Base-by-base conservation (phyloP, 2,888 invertebrate species). In the Lydus trimaculatus region DNA sequence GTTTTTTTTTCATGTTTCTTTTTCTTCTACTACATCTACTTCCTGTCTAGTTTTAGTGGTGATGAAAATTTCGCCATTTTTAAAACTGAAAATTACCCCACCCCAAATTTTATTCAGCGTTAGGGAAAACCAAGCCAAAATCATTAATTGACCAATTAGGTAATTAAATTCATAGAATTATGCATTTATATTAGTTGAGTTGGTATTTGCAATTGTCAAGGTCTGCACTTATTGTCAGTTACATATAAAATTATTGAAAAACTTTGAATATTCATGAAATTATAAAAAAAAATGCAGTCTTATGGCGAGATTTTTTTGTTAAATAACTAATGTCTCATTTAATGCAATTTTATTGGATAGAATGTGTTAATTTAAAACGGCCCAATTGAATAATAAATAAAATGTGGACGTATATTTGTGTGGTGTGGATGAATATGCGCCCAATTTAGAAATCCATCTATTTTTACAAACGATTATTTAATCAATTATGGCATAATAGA, bases 1-100 rank as follows among this genome's bases (percentile, higher is more conserved):
- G 23, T 77, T 75, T 78, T 75, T 69, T 71, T 62, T 72, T 75
- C 75, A 76, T 80, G 75, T 81, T 79, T 76, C 80, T 80, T 79
- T 79, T 77, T 73, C 72, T 20, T 25, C 43, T 17, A 43, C 52
- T 52, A 23, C 23, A 52, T 13, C 20, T 23, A 48, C 48, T 48
- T 20, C 20, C 20, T 11, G 11, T 48, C 20, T 13, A 48, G 20
- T 48, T 48, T 48, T 48, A 20, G 20, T 17, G 6, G 8, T 48
- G 48, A 9, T 48, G 72, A 75, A 75, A 80, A 80, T 74, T 78
- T 78, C 79, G 78, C 78, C 79, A 75, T 75, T 77, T 76, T 58
- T 61, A 58, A 33, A 25, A 7, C 25, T 31, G 25, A 33, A 61
- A 61, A 23, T 11, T 11, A 61, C 36, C 36, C 60, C 28, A 36